Base-by-base conservation (phyloP, 2,888 invertebrate genomes). In the Gnatocerus cornutus region DNA sequence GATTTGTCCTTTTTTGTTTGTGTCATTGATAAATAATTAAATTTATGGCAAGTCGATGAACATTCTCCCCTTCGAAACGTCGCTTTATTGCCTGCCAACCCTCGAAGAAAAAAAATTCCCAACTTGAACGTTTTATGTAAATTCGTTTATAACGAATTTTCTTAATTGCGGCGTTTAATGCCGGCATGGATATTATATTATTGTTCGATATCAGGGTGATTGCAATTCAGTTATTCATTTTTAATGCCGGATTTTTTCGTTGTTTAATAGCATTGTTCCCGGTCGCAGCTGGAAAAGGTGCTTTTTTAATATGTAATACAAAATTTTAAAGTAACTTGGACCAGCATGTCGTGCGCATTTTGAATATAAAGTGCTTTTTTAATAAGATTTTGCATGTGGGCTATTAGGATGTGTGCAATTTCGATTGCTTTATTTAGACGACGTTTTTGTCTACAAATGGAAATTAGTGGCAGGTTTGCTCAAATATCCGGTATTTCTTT, bases 21-120 rank as follows among this genome's bases (percentile, higher is more conserved):
- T 53, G 43, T 64, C 50, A 45, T 55, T 55, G 55, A 45, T 55
- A 45, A 53, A 64, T 64, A 64, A 64, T 64, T 64, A 64, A 64
- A 53, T 64, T 55, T 64, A 55, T 55, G 30, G 63, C 59, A 41
- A 63, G 52, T 45, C 64, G 46, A 79, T 76, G 76, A 78, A 78
- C 78, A 77, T 75, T 76, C 77, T 74, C 78, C 69, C 77, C 55
- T 30, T 39, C 63, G 14, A 76, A 76, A 75, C 74, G 75, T 72
- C 69, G 72, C 73, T 79, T 77, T 78, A 78, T 75, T 77, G 73
- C 75, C 72, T 74, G 53, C 55, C 53, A 50, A 16, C 53, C 52
- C 43, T 46, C 14, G 5, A 41, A 27, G 45, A 37, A 45, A 59
- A 59, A 30, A 59, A 27, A 4, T 13, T n/a, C 33, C 16, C 13